phyloP scores from a whole-genome alignment of 1,140 invertebrate species.

The Drosophila paulistorum region DNA sequence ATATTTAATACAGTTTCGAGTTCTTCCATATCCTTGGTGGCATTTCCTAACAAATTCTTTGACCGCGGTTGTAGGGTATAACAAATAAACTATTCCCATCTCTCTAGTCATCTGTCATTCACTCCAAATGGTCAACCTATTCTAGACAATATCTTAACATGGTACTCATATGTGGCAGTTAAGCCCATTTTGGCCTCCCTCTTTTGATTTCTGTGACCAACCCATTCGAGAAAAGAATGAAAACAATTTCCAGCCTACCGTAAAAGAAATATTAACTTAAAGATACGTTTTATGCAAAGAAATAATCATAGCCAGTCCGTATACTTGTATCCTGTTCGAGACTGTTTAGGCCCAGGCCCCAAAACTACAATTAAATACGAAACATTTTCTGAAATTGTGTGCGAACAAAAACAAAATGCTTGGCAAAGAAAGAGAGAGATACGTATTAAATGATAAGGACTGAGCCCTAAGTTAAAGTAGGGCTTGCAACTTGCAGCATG shows the following conservation, averaged over 20 bases:
- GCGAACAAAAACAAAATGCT: conserved; percentile 49
- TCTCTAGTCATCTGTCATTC: not conserved
- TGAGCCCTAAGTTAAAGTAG: conserved; percentile 3
- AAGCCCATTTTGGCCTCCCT: not conserved
- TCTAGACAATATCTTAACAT: not conserved
- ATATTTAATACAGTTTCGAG: no score
- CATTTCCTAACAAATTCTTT: no score
- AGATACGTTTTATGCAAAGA: conserved; percentile 48
- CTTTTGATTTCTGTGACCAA: not conserved
- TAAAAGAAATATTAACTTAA: conserved; percentile 51
- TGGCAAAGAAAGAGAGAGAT: conserved; percentile 29
- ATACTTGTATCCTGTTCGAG: conserved; percentile 43
- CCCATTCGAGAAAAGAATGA: not conserved
- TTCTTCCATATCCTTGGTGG: no score
- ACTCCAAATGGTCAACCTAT: not conserved
- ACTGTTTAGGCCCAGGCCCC: conserved; percentile 31
- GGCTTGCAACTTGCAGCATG: conserved; percentile 20
- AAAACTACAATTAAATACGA: conserved; percentile 50
- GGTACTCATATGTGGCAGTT: not conserved
- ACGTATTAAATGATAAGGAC: conserved; percentile 60
- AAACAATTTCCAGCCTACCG: conserved; percentile 36
- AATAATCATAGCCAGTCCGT: conserved; percentile 49
- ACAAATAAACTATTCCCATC: not conserved
- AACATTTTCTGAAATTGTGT: conserved; percentile 41
- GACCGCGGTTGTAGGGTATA: no score